A percentile compares a stretch with the other conserved stretches of the same genome.
These are phyloP conservation scores for Panulirus ornatus DNA, from an alignment of 1,140 invertebrate genomes.

Conservation along the genomic window DNA sequence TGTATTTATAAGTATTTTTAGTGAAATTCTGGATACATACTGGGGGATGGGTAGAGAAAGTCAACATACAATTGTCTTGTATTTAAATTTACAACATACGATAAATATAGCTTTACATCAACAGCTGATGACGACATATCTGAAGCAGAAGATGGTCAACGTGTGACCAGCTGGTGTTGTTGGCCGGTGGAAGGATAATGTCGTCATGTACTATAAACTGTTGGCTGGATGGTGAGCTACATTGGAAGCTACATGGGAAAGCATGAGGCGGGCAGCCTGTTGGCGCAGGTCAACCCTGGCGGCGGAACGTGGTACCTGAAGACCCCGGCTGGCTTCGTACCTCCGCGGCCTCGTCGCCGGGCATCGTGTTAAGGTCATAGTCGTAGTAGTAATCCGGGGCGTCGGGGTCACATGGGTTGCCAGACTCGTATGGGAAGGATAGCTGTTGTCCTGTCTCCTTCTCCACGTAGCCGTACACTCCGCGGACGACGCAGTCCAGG, in stretches of 20 bases:
- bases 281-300: background rate
- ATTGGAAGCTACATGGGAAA: too few species aligned
- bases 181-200: too few species aligned
- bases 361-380: background rate
- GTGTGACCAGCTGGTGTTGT: background rate
- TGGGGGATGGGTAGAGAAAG: too few species aligned
- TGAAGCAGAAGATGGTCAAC: background rate
- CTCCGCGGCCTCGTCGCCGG: background rate
- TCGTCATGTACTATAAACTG: too few species aligned
- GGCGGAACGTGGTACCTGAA: background rate
- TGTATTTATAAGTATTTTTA: too few species aligned
- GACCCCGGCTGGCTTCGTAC: background rate
- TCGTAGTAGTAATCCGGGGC: slow-evolving; percentile 61
- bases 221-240: too few species aligned
- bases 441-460: slow-evolving; percentile 89
- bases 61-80: background rate
- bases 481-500: slow-evolving; percentile 90
- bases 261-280: too few species aligned
- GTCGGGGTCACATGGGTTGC: slow-evolving; percentile 86
- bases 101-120: background rate
- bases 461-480: slow-evolving; percentile 93
- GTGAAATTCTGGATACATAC: too few species aligned
- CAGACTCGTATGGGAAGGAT: slow-evolving; percentile 92
- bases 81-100: background rate
- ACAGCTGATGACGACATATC: background rate